These are phyloP conservation scores for Cosmopolites sordidus DNA, from an alignment of 2,888 invertebrate species.

Conservation along the genomic window DNA sequence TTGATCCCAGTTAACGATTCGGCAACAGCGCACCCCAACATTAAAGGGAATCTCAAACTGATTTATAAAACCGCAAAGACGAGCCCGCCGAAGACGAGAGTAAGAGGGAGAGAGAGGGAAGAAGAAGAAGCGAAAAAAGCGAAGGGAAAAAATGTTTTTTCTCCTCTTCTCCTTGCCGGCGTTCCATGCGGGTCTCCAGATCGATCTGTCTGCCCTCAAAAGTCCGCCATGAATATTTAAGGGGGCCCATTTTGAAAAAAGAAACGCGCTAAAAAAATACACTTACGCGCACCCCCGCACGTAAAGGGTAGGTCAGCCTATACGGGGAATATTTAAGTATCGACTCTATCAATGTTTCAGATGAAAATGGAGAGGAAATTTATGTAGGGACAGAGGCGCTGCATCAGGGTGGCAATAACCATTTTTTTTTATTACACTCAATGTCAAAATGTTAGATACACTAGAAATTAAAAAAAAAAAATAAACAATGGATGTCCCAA, in stretches of 20 bases:
- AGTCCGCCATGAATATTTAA: conserved; percentile 6
- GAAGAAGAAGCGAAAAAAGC: not conserved
- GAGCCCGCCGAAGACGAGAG: not conserved
- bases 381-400: too few species aligned
- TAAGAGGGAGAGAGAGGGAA: not conserved
- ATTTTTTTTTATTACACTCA: too few species aligned
- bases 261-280: conserved; percentile 16
- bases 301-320: conserved; percentile 19
- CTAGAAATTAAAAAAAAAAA: too few species aligned
- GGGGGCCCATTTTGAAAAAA: conserved; percentile 14
- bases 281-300: conserved; percentile 10
- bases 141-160: conserved; percentile 5
- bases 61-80: conserved; percentile 11
- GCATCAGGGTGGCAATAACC: too few species aligned
- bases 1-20: not conserved
- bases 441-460: too few species aligned
- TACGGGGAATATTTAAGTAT: conserved; percentile 15
- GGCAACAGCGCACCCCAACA: not conserved
- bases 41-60: conserved; percentile 12
- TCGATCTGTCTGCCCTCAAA: conserved; percentile 9
- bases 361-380: not conserved
- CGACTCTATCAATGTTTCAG: conserved; percentile 11
- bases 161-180: not conserved
- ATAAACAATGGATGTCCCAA: too few species aligned
- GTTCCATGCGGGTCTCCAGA: not conserved